phyloP scores from a whole-genome alignment of 2,113 vertebrate genomes.

The Halcyon senegalensis region DNA sequence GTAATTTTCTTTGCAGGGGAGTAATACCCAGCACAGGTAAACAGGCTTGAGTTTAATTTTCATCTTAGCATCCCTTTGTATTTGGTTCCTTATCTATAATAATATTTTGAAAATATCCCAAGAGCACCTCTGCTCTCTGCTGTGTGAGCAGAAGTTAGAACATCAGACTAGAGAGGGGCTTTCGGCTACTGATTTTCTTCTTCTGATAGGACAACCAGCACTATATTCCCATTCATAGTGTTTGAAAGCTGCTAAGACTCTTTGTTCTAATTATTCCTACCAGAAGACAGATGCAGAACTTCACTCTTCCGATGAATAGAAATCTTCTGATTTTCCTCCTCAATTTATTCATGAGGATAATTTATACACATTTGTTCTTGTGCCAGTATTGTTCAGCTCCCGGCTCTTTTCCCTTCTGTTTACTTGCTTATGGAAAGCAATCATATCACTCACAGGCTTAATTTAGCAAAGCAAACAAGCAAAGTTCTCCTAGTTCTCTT shows the following conservation, averaged over 20 bases:
- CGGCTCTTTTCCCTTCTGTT: slow-evolving; percentile 19
- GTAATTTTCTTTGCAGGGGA: background rate
- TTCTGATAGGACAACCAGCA: background rate
- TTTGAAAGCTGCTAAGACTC: background rate
- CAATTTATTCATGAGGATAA: slow-evolving; percentile 41
- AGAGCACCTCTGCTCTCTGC: background rate
- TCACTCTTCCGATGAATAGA: background rate
- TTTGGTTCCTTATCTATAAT: background rate
- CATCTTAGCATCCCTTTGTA: background rate
- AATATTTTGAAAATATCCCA: background rate
- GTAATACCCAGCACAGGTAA: background rate
- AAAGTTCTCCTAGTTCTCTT: background rate
- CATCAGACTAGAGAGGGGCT: background rate
- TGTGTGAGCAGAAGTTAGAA: background rate
- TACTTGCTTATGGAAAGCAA: slow-evolving; percentile 19
- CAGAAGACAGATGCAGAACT: background rate
- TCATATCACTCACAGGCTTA: slow-evolving; percentile 8
- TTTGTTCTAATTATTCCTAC: background rate
- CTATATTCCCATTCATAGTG: background rate
- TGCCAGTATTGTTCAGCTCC: slow-evolving; percentile 44
- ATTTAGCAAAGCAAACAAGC: slow-evolving; percentile 40
- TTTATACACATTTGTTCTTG: slow-evolving; percentile 32
- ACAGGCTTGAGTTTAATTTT: background rate
- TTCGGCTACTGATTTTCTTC: background rate
- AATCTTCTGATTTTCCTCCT: slow-evolving; percentile 2